These are phyloP conservation scores for Cryptocephalus moraei DNA, from an alignment of 2,888 invertebrate species.

Conservation along the genomic window DNA sequence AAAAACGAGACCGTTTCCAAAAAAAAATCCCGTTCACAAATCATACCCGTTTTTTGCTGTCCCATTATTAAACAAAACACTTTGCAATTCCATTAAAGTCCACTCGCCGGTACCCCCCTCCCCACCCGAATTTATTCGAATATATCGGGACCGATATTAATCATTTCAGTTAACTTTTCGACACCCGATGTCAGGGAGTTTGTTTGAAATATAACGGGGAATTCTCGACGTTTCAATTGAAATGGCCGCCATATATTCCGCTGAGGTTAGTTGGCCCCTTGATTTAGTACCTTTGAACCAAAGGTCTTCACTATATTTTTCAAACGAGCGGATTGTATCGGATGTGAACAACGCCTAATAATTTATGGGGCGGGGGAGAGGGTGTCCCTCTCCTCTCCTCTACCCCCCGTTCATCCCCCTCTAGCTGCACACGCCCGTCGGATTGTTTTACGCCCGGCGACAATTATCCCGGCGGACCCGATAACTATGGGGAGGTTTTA, in stretches of 20 bases:
- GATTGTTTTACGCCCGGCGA: slow-evolving; percentile 2
- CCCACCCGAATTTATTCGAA: no score
- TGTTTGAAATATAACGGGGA: slow-evolving; percentile 2
- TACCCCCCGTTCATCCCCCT: no score
- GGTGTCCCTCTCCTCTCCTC: no score
- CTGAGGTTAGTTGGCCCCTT: slow-evolving; percentile 24
- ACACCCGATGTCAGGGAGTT: neutral
- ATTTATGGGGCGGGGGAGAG: slow-evolving; percentile 8
- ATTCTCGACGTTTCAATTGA: slow-evolving; percentile 6
- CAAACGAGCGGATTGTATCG: slow-evolving; percentile 26
- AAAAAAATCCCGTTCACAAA: no score
- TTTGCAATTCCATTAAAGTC: no score
- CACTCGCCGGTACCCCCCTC: no score
- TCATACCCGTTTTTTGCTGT: no score
- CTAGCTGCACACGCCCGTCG: neutral
- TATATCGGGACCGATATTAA: neutral
- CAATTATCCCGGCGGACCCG: slow-evolving; percentile 3
- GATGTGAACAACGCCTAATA: slow-evolving; percentile 16
- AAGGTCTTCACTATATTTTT: slow-evolving; percentile 29
- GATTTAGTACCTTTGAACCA: slow-evolving; percentile 26
- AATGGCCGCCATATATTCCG: slow-evolving; percentile 23
- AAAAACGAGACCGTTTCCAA: no score
- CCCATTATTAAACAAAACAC: no score
- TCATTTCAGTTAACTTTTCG: slow-evolving; percentile 1
- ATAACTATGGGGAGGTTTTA: no score